Base-by-base conservation (phyloP, 2,888 invertebrate genomes). In the Oxycera nigricornis region DNA sequence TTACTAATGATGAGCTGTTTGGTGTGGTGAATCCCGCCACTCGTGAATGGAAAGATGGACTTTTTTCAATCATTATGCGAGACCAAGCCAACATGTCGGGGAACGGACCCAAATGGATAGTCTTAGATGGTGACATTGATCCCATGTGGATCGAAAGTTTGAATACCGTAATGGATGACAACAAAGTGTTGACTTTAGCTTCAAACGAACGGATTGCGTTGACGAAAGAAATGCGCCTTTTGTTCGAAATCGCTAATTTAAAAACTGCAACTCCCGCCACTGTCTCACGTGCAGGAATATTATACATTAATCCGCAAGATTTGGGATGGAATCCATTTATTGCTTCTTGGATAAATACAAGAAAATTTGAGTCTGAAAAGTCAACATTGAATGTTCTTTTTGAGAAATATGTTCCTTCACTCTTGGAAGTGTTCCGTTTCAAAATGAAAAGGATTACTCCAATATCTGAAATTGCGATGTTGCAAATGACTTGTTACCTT, bases 101-200 rank as follows among this genome's bases (percentile, higher is more conserved):
- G 0, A 92, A 92, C 80, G 92, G 93, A 0, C 93, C 94, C 0
- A 96, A 96, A 83, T 97, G 97, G 97, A 95, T 97, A 79, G 93
- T 97, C 7, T 88, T 96, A 61, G 97, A 97, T 84, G 97, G 97
- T 20, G 97, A 97, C 82, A 97, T 97, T 79, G 97, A 97, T 87
- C 97, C 97, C 1, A 97, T 97, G 96, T 97, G 97, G 97, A 97
- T 97, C 81, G 97, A 97, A 86, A 96, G 96, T 35, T 88, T 97
- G 30, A 97, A 97, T 82, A 97, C 97, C 2, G 91, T 97, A 20
- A 97, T 97, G 97, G 97, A 97, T 83, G 97, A 97, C 82, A 97
- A 97, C 84, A 97, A 97, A 87, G 92, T 92, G 3, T 83, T 97
- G 77, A 97, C 97, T 0, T 85, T 97, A 79, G 97, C 97, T 4